Base-by-base conservation (phyloP, 2,888 invertebrate species). In the Dicycla oo region DNA sequence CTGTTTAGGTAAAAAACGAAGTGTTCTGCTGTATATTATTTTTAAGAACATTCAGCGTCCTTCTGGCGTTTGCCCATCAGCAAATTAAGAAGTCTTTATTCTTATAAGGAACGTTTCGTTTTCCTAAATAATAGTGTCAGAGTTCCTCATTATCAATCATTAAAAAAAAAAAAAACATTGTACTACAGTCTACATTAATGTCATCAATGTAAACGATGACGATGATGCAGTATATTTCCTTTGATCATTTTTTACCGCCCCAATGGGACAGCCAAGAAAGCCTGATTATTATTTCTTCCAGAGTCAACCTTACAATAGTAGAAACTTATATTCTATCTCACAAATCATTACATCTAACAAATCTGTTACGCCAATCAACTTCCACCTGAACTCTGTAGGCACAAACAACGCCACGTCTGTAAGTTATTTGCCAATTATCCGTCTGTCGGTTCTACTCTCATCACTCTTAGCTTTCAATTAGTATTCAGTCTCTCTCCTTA, bases 401-500 rank as follows among this genome's bases (percentile, higher is more conserved):
- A 81, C 20, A 68, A 73, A 82, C 56, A 56, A 20, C 45, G 10
- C 3, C 47, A 43, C 47, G 61, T 57, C 73, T 23, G 70, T 70
- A 74, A 82, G 57, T 80, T 66, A 82, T 86, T 75, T 76, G 71
- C 82, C 84, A 83, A 86, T 82, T 84, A 84, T 72, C 70, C 69
- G 54, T 72, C 73, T 89, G 89, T 87, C 91, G 71, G 86, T 53
- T 93, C 92, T 92, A 82, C 81, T 76, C 75, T 58, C 73, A 74
- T 81, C 87, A 86, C 85, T 91, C 91, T 91, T 82, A 84, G 88
- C 81, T 84, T 90, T 90, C 91, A 93, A 94, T 95, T 95, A 95
- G 94, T 93, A 95, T 95, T 94, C 95, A 93, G 88, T 87, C 86
- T 88, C 90, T 87, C 91, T 94, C 93, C 94, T 94, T 94, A 93